phyloP scores from a whole-genome alignment of 30 jellyfish, hydroid and myxozoan species.

The Catostylus mosaicus region DNA sequence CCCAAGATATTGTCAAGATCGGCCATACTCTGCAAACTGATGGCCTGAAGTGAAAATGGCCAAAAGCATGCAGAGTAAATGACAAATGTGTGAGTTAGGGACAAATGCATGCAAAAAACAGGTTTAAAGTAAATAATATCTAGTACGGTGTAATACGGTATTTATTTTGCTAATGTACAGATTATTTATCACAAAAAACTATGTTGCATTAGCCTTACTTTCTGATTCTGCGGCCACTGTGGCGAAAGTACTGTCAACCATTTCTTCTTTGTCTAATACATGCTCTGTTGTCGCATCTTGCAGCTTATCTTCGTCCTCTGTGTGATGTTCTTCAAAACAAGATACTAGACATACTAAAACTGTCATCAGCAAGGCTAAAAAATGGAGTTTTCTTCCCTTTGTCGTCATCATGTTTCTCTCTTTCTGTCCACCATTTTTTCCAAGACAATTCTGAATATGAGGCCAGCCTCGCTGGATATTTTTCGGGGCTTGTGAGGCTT shows the following conservation, averaged over 20 bases:
- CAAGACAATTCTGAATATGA: not conserved
- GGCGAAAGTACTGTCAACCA: not conserved
- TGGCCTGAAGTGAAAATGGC: no score
- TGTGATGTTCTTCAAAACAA: not conserved
- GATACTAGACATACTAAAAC: not conserved
- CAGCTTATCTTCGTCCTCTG: not conserved
- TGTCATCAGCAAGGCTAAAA: not conserved
- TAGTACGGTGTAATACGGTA: no score
- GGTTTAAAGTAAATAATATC: no score
- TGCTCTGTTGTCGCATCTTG: not conserved
- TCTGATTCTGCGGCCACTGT: no score
- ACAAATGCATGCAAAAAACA: no score
- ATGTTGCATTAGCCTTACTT: no score
- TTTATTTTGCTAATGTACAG: no score
- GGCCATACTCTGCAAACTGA: no score
- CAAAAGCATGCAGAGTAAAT: no score
- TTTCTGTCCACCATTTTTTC: not conserved
- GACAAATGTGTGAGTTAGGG: no score
- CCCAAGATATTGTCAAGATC: no score
- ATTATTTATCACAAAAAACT: no score
- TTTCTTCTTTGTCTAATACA: not conserved
- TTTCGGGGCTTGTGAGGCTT: not conserved
- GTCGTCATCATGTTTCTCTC: not conserved
- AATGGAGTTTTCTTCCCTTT: not conserved
- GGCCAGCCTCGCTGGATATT: constrained; percentile 1